A percentile compares a stretch with the other conserved stretches of the same genome.
These are phyloP conservation scores for Plemyria rubiginata DNA, from an alignment of 2,888 invertebrate species.

Conservation along the genomic window DNA sequence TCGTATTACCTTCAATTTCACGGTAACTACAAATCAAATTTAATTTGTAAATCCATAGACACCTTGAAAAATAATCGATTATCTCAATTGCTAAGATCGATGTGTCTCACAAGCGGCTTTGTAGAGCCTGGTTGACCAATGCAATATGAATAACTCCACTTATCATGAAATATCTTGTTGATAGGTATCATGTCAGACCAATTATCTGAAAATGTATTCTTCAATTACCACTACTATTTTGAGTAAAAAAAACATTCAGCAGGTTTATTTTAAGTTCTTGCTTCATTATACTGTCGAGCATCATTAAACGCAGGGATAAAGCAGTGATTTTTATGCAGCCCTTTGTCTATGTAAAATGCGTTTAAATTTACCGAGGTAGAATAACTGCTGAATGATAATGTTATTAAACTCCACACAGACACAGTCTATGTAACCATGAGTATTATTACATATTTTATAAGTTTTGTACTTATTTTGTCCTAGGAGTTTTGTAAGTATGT, in stretches of 20 bases:
- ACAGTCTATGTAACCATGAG: background rate
- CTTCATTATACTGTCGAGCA: too few relatives aligned
- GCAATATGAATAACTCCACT: background rate
- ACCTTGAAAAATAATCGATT: background rate
- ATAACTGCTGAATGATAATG: constrained; percentile 1
- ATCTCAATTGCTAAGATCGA: background rate
- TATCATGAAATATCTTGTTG: constrained; percentile 28
- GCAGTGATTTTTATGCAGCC: background rate
- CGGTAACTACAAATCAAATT: background rate
- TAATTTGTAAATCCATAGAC: background rate
- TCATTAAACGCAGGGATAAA: background rate
- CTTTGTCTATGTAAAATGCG: background rate
- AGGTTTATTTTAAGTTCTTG: background rate
- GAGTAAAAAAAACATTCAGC: background rate
- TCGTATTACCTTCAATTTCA: too few relatives aligned
- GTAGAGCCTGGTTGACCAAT: background rate
- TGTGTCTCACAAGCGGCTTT: background rate
- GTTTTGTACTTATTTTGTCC: background rate
- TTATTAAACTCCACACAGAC: background rate
- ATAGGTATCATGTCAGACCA: constrained; percentile 1
- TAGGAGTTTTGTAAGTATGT: constrained; percentile 2
- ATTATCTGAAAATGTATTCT: constrained; percentile 37
- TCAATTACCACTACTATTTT: constrained; percentile 15
- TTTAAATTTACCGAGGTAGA: background rate
- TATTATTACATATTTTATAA: background rate